Conservation (phyloP, 2,888 invertebrate genomes). For the Drosophila nr. perissopoda region DNA sequence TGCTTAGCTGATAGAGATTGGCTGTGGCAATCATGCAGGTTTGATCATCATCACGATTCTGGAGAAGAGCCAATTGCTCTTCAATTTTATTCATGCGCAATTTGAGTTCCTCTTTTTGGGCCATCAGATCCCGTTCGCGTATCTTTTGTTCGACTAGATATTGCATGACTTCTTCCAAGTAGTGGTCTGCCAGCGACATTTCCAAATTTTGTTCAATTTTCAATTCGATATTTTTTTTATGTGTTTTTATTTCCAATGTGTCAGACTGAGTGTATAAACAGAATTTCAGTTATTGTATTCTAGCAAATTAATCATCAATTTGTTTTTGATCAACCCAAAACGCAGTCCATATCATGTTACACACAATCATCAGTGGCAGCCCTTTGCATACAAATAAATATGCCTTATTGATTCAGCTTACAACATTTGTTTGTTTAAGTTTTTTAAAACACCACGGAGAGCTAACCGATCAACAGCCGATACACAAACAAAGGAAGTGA, state of each 20-base stretch:
- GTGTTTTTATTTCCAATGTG: conserved; percentile 8
- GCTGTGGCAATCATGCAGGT: conserved; percentile 52
- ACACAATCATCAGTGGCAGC: conserved; percentile 9
- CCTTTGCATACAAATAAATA: conserved; percentile 13
- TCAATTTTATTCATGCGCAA: conserved; percentile 43
- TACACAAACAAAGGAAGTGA: conserved; percentile 47
- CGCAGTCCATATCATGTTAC: conserved; percentile 6
- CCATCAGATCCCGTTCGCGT: conserved; percentile 51
- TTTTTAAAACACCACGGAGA: conserved; percentile 20
- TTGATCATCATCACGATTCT: conserved; percentile 49
- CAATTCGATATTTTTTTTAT: conserved; percentile 7
- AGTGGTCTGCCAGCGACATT: conserved; percentile 27
- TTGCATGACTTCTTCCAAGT: conserved; percentile 52
- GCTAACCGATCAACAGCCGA: conserved; percentile 18
- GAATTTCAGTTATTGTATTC: neutral
- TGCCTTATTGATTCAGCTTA: conserved; percentile 11
- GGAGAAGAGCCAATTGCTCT: conserved; percentile 44
- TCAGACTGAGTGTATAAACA: conserved; percentile 5
- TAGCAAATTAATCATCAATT: neutral
- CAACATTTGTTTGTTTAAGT: conserved; percentile 22
- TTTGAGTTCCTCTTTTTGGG: conserved; percentile 53
- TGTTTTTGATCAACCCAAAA: conserved; percentile 8
- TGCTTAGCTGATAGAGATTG: conserved; percentile 61
- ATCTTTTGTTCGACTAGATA: conserved; percentile 56
- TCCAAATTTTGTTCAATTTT: conserved; percentile 21